A percentile compares a stretch with the other conserved stretches of the same genome.
Evolutionary conservation across 2,113 vertebrate genomes (phyloP).

Genomic region (Cheilinus undulatus): DNA sequence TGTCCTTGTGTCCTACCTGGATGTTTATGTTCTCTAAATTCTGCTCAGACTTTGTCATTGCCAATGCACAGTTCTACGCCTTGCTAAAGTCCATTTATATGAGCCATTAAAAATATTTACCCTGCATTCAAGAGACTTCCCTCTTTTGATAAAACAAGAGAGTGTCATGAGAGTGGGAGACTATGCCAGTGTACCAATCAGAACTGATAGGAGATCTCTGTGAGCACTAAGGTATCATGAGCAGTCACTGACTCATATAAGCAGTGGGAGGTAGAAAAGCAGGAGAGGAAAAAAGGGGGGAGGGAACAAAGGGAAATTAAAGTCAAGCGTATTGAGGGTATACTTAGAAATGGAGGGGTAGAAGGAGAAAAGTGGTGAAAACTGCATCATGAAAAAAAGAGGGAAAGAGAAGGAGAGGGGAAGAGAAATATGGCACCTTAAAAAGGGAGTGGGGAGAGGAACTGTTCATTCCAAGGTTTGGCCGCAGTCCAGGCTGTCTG

Average conservation of each 20-base stretch:
- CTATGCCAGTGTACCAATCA: neutral
- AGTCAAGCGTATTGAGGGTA: conserved; percentile 35
- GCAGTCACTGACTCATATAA: conserved; percentile 69
- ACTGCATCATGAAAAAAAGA: conserved; percentile 23
- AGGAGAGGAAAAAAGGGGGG: conserved; percentile 52
- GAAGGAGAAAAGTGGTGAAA: conserved; percentile 29
- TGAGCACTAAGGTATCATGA: conserved; percentile 42
- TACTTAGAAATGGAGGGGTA: conserved; percentile 27
- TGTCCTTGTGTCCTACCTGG: neutral
- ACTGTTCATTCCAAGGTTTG: conserved; percentile 74
- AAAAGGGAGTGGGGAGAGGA: conserved; percentile 34
- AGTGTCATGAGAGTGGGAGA: neutral
- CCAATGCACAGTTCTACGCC: neutral
- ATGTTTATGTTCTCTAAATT: neutral
- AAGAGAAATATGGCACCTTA: conserved; percentile 46
- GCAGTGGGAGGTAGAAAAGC: conserved; percentile 33
- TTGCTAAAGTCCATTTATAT: neutral
- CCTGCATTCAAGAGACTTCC: conserved; percentile 15
- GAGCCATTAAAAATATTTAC: conserved; percentile 13
- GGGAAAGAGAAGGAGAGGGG: conserved; percentile 18
- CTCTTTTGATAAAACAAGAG: conserved; percentile 11
- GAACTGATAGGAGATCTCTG: conserved; percentile 45
- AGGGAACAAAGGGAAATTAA: conserved; percentile 46
- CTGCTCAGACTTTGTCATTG: neutral
- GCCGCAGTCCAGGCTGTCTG: conserved; percentile 81